Percentiles rank a stretch among this genome's conserved stretches.
Conservation (phyloP, 1,140 invertebrate genomes). For the Pseudomyrmex sp. region DNA sequence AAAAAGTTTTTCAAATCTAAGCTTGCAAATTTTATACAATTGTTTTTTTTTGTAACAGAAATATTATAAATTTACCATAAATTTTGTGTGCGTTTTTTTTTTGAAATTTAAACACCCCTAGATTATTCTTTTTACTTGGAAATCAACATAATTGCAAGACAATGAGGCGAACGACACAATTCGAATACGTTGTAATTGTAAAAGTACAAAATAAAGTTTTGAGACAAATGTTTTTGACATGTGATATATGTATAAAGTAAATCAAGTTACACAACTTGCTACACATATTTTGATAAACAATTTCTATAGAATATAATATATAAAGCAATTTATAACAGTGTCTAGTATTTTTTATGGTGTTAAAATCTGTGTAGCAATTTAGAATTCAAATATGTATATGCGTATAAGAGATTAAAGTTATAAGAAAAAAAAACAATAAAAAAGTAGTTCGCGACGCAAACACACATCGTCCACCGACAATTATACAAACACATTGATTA, state of each 20-base stretch:
- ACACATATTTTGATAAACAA: too few species aligned
- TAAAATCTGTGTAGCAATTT: neutral
- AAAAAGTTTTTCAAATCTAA: too few species aligned
- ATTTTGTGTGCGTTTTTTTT: neutral
- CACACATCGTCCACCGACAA: constrained; percentile 24
- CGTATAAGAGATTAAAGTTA: neutral
- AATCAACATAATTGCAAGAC: constrained; percentile 15
- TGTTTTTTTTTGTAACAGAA: neutral
- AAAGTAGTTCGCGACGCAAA: constrained; percentile 23
- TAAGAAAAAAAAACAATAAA: neutral
- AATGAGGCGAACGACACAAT: constrained; percentile 42
- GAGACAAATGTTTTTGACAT: neutral
- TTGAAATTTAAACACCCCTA: constrained; percentile 16
- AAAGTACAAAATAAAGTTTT: neutral
- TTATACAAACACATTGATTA: neutral
- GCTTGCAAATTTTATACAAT: neutral
- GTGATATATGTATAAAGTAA: neutral
- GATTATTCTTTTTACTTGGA: constrained; percentile 14
- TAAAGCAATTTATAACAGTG: too few species aligned
- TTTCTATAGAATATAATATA: too few species aligned
- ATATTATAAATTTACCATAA: neutral
- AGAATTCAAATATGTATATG: neutral
- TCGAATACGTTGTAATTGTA: constrained; percentile 24
- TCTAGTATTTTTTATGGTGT: too few species aligned
- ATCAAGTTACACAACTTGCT: too few species aligned